Evolutionary conservation across 2,797 vertebrate species (phyloP).

Genomic region (Protosalanx chinensis): DNA sequence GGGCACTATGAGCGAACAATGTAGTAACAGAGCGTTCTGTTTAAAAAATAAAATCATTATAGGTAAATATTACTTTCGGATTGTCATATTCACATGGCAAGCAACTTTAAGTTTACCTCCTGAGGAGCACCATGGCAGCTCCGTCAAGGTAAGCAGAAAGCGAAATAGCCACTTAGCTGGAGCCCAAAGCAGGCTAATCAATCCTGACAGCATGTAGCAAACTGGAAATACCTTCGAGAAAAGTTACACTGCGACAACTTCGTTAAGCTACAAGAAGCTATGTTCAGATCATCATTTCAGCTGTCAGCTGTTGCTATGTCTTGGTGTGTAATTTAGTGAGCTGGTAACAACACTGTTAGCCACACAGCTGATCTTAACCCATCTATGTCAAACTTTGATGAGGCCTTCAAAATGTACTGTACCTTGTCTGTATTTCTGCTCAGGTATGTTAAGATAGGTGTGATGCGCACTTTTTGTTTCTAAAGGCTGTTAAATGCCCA

Average conservation of each 20-base stretch:
- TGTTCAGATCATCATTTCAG: background rate
- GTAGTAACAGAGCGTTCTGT: conserved; percentile 34
- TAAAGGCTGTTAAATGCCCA: background rate
- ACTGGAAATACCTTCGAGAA: background rate
- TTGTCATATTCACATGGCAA: conserved; percentile 62
- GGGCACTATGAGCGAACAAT: conserved; percentile 42
- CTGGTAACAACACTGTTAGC: conserved; percentile 22
- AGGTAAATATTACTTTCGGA: conserved; percentile 35
- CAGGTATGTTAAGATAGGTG: background rate
- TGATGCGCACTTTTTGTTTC: background rate
- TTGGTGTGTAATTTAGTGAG: conserved; percentile 30
- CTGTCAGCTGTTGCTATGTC: background rate
- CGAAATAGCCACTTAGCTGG: conserved; percentile 40
- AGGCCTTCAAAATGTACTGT: background rate
- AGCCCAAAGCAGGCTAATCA: conserved; percentile 8
- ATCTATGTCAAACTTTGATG: background rate
- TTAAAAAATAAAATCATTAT: conserved; percentile 62
- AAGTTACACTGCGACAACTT: background rate
- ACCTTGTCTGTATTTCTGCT: background rate
- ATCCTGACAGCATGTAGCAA: conserved; percentile 1
- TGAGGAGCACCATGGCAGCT: conserved; percentile 81
- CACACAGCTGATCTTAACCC: background rate
- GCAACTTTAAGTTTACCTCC: conserved; percentile 52
- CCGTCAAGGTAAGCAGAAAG: conserved; percentile 80
- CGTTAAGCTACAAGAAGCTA: background rate